A percentile compares a stretch with the other conserved stretches of the same genome.
phyloP scores from a whole-genome alignment of 1,140 invertebrate genomes.

The Neodiprion virginianus region DNA sequence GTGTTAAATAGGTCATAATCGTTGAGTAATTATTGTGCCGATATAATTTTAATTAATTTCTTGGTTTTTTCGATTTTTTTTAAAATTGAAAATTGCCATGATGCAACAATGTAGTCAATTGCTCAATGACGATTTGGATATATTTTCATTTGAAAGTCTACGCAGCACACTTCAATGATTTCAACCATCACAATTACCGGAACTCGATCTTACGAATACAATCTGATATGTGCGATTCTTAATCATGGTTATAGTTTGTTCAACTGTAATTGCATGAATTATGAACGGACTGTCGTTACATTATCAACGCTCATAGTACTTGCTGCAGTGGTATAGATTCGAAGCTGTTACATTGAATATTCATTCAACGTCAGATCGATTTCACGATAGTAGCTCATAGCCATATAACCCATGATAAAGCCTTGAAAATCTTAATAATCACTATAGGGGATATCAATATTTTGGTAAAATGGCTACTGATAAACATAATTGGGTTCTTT shows the following conservation, averaged over 20 bases:
- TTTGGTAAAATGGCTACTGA: background rate
- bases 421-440: constrained; percentile 9
- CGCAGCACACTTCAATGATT: too few relatives aligned
- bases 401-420: background rate
- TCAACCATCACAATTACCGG: too few relatives aligned
- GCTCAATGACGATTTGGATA: too few relatives aligned
- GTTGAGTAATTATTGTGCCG: constrained; percentile 20
- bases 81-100: constrained; percentile 2
- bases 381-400: too few relatives aligned
- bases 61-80: constrained; percentile 34
- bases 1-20: background rate
- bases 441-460: constrained; percentile 23
- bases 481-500: constrained; percentile 1
- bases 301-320: background rate
- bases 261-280: too few relatives aligned
- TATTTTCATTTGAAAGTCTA: too few relatives aligned
- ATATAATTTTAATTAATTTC: constrained; percentile 31
- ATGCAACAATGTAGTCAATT: too few relatives aligned
- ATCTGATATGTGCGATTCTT: too few relatives aligned
- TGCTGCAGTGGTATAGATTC: background rate
- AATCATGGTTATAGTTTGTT: too few relatives aligned
- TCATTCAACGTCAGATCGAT: background rate
- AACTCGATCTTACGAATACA: too few relatives aligned
- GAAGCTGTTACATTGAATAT: background rate
- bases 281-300: too few relatives aligned